Evolutionary conservation across 2,888 invertebrate genomes (phyloP).

Genomic region (Melipona beecheii): DNA sequence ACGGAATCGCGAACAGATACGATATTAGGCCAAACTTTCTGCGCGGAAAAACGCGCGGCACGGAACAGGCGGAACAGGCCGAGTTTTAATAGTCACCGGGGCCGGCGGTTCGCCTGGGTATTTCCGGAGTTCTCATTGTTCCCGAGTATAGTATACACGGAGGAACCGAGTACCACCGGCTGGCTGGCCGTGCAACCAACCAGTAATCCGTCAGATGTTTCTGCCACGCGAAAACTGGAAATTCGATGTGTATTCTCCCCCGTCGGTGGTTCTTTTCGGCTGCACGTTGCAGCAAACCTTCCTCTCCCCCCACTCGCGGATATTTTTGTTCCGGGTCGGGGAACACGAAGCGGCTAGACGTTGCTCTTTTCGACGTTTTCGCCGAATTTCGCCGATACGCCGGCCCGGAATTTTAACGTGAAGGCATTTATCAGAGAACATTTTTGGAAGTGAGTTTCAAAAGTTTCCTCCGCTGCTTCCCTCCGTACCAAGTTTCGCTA

Average conservation of each 20-base stretch:
- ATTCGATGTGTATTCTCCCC: slow-evolving; percentile 30
- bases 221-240: slow-evolving; percentile 41
- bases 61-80: background rate
- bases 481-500: background rate
- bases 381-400: background rate
- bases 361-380: background rate
- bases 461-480: background rate
- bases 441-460: background rate
- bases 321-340: slow-evolving; percentile 7
- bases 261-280: background rate
- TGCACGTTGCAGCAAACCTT: background rate
- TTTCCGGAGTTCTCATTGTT: slow-evolving; percentile 59
- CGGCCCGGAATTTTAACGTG: background rate
- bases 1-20: slow-evolving; percentile 33
- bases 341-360: background rate
- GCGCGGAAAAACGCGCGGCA: slow-evolving; percentile 25
- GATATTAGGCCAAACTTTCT: slow-evolving; percentile 32
- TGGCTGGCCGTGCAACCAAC: slow-evolving; percentile 31
- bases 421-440: slow-evolving; percentile 3
- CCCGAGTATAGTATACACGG: slow-evolving; percentile 10
- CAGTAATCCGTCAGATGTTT: slow-evolving; percentile 47
- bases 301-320: background rate
- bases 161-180: background rate
- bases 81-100: slow-evolving; percentile 47
- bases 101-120: background rate